Percentiles rank a stretch among this genome's conserved stretches.
phyloP scores from a whole-genome alignment of 2,797 vertebrate species.

The Propithecus deckenii region DNA sequence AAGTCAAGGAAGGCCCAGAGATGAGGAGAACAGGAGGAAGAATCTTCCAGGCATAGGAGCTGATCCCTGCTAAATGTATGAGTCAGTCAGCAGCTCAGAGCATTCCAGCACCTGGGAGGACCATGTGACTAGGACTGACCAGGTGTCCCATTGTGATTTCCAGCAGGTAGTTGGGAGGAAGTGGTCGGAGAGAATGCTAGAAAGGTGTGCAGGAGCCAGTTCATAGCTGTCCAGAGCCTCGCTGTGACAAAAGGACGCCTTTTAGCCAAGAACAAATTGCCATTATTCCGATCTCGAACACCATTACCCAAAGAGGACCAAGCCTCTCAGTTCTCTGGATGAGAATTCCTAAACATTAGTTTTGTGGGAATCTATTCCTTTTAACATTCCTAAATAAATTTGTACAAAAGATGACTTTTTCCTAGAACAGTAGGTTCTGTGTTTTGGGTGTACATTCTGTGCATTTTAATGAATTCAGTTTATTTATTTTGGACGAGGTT shows the following conservation, averaged over 20 bases:
- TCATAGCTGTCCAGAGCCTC: background rate
- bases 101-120: background rate
- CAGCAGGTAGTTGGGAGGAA: background rate
- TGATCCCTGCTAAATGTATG: accelerated
- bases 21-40: background rate
- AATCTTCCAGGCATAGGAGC: background rate
- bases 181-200: background rate
- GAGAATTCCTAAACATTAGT: background rate
- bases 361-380: background rate
- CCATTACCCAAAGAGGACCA: background rate
- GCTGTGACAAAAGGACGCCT: background rate
- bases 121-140: background rate
- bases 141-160: background rate
- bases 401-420: background rate
- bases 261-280: background rate
- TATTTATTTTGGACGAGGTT: background rate
- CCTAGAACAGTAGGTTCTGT: background rate
- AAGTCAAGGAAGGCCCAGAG: background rate
- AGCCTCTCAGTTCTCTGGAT: background rate
- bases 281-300: background rate
- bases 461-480: background rate
- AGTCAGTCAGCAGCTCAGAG: background rate
- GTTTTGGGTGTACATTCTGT: background rate
- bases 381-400: background rate
- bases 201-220: background rate